Evolutionary conservation across 2,888 invertebrate genomes (phyloP).

Genomic region (Hydrotaea cyrtoneurina): DNA sequence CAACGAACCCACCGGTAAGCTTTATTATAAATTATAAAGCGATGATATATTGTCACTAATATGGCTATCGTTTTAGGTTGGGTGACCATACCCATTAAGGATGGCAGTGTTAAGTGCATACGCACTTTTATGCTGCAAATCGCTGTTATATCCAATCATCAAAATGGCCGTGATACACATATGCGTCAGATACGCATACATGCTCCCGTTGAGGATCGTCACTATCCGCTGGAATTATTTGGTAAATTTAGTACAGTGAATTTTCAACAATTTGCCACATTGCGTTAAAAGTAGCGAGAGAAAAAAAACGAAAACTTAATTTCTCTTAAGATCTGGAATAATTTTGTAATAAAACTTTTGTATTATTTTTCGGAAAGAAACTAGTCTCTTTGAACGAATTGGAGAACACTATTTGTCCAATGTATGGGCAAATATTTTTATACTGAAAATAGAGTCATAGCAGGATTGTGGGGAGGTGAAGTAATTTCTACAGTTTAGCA

Average conservation of each 20-base stretch:
- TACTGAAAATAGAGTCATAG: no score
- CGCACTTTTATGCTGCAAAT: constrained; percentile 98
- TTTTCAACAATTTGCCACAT: constrained; percentile 90
- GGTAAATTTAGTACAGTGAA: constrained; percentile 91
- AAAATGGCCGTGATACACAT: constrained; percentile 99
- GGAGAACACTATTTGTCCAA: no score
- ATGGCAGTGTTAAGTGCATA: constrained; percentile 92
- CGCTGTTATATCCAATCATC: constrained; percentile 98
- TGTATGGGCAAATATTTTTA: no score
- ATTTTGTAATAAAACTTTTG: background rate
- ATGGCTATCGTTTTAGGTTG: constrained; percentile 85
- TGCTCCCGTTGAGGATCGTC: constrained; percentile 86
- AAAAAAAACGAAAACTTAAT: background rate
- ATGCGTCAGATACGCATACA: constrained; percentile 98
- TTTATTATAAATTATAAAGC: background rate
- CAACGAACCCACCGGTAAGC: constrained; percentile 91
- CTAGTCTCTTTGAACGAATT: no score
- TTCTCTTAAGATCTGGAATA: background rate
- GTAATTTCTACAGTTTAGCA: no score
- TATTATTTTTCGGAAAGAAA: no score
- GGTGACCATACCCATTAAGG: constrained; percentile 96
- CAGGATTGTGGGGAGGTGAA: no score
- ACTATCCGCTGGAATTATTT: constrained; percentile 85
- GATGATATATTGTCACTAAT: constrained; percentile 13
- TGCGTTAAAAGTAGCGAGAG: constrained; percentile 83